Percentiles rank a stretch among this genome's conserved stretches.
phyloP scores from a whole-genome alignment of 2,797 vertebrate species.

The Eutrigla gurnardus region DNA sequence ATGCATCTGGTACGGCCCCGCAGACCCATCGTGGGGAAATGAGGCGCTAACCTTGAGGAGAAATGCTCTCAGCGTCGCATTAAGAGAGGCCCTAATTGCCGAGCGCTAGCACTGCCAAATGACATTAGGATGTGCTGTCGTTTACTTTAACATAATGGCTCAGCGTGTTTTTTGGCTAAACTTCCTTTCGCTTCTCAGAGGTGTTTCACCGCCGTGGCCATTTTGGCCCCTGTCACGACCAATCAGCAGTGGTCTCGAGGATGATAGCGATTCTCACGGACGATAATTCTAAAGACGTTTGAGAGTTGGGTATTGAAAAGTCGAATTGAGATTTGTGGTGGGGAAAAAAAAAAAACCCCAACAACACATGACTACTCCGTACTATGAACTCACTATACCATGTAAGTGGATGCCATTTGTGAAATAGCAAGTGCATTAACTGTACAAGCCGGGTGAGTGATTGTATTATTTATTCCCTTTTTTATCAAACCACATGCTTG shows the following conservation, averaged over 20 bases:
- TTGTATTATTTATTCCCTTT: conserved; percentile 77
- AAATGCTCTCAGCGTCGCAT: conserved; percentile 86
- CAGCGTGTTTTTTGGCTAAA: conserved; percentile 86
- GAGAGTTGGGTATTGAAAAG: conserved; percentile 59
- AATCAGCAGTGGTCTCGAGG: conserved; percentile 69
- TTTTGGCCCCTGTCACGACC: conserved; percentile 78
- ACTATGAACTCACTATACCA: conserved; percentile 63
- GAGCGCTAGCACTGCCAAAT: conserved; percentile 84
- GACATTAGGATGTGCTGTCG: conserved; percentile 87
- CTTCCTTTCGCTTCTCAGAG: conserved; percentile 79
- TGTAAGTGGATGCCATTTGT: conserved; percentile 70
- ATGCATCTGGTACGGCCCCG: conserved; percentile 85
- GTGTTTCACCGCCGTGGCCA: conserved; percentile 76
- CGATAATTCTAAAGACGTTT: conserved; percentile 69
- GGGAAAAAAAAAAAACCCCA: conserved; percentile 27
- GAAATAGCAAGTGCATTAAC: conserved; percentile 72
- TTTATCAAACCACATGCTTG: conserved; percentile 68
- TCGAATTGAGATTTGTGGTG: conserved; percentile 48
- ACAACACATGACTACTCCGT: conserved; percentile 33
- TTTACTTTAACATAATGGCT: conserved; percentile 88
- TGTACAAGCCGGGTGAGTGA: conserved; percentile 61
- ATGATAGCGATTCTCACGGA: conserved; percentile 69
- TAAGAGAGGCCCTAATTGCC: conserved; percentile 86
- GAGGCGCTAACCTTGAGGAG: conserved; percentile 88
- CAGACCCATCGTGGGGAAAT: conserved; percentile 87